These are phyloP conservation scores for Anabas testudineus DNA, from an alignment of 2,797 vertebrate species.

Conservation along the genomic window DNA sequence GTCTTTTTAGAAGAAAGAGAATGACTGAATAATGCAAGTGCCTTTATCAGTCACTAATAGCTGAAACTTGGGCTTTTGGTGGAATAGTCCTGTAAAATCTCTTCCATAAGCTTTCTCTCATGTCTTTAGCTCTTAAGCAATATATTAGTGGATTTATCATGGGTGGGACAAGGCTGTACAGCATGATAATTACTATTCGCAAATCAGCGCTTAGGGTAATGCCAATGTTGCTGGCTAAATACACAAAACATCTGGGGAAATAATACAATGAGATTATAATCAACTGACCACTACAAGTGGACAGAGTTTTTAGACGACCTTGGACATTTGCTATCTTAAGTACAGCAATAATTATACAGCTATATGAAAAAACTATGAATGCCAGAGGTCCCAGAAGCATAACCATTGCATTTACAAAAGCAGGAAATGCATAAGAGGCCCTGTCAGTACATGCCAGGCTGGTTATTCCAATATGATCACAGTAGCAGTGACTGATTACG, in stretches of 20 bases:
- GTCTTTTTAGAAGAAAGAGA: no score
- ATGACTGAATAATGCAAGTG: no score
- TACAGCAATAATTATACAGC: conserved; percentile 74
- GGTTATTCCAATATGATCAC: conserved; percentile 83
- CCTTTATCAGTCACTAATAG: background rate
- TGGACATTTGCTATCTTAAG: conserved; percentile 68
- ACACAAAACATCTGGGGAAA: conserved; percentile 76
- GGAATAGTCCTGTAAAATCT: background rate
- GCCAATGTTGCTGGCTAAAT: conserved; percentile 65
- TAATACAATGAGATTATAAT: conserved; percentile 82
- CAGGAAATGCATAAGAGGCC: conserved; percentile 69
- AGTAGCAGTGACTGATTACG: conserved; percentile 82
- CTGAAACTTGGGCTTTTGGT: conserved; percentile 24
- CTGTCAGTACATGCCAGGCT: conserved; percentile 81
- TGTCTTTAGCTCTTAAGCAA: conserved; percentile 78
- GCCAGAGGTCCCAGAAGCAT: conserved; percentile 69
- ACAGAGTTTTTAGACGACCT: conserved; percentile 79
- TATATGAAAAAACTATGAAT: conserved; percentile 80
- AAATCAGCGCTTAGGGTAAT: conserved; percentile 65
- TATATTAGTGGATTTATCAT: conserved; percentile 87
- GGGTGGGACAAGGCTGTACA: conserved; percentile 78
- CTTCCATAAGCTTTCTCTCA: conserved; percentile 66
- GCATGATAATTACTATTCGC: conserved; percentile 71
- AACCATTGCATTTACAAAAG: conserved; percentile 73
- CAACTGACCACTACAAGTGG: conserved; percentile 84